Base-by-base conservation (phyloP, 2,797 vertebrate genomes). In the Sebastolobus altivelis region DNA sequence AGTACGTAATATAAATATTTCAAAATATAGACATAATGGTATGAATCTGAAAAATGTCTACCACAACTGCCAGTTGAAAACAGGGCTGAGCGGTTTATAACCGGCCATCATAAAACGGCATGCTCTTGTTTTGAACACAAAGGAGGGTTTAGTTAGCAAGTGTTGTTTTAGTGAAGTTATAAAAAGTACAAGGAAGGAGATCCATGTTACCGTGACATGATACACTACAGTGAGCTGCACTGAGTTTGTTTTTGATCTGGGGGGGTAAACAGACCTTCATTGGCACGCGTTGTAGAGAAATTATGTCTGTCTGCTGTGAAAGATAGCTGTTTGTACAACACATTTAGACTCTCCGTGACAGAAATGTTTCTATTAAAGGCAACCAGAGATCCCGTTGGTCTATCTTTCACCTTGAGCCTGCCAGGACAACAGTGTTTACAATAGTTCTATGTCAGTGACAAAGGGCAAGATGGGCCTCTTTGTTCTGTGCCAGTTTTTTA, bases 231-330 rank as follows among this genome's bases (percentile, higher is more conserved):
- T 40, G 55, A n/a, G 14, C 38, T 43, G 70, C 54, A 63, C 2
- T 0, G 3, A 73, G 63, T 72, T 88, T 89, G 87, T 88, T 92
- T 91, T 88, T 84, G 69, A 87, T 88, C 37, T 43, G 25, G 10
- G 65, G 77, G 62, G 25, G 54, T 83, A 91, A 93, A 91, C 81
- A 92, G 90, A 89, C 89, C 89, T 93, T 92, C 80, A 65, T 37
- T 73, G 81, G 83, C 79, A 89, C 20, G 54, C 33, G 40, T 60
- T 72, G 40, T 46, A 35, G 68, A 55, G 33, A 58, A 88, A 92
- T 90, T 80, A 88, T 90, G 91, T 90, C 89, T 90, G 86, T 85
- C 56, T 72, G 54, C 73, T 69, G 66, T 81, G 77, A 87, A 85
- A 80, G 78, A 86, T 65, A 74, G 73, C 70, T 46, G 78, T 88